phyloP scores from a whole-genome alignment of 2,113 vertebrate species.

The Pardalotus punctatus region DNA sequence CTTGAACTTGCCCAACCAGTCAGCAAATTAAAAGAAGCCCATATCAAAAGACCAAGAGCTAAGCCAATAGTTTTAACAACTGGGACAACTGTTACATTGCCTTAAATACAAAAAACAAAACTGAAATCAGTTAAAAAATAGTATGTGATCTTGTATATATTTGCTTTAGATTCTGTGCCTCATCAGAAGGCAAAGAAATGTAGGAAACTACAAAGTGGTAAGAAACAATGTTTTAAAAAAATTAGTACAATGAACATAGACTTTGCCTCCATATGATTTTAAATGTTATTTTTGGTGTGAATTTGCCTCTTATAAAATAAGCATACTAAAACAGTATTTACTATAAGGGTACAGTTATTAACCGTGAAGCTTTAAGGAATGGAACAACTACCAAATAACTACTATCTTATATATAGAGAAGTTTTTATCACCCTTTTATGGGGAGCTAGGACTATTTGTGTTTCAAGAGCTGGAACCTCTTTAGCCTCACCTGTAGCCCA shows the following conservation, averaged over 20 bases:
- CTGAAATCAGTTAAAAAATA: not conserved
- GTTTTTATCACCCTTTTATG: not conserved
- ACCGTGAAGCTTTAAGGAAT: not conserved
- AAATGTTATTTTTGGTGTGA: not conserved
- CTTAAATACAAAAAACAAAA: conserved; percentile 63
- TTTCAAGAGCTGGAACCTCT: not conserved
- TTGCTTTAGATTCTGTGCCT: not conserved
- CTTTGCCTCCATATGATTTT: not conserved
- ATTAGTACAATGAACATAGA: not conserved
- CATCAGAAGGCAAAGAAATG: not conserved
- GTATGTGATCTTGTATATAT: not conserved
- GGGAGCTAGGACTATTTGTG: not conserved
- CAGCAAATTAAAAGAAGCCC: conserved; percentile 85
- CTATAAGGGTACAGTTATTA: not conserved
- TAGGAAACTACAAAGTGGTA: not conserved
- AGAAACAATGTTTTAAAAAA: not conserved
- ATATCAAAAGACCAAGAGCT: conserved; percentile 86
- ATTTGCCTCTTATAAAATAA: not conserved
- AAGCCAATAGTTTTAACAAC: conserved; percentile 90
- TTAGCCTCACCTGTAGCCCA: conserved; percentile 87
- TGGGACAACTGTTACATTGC: conserved; percentile 83
- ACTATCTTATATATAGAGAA: not conserved
- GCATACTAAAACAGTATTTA: not conserved
- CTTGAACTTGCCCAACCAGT: conserved; percentile 91
- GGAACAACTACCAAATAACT: not conserved